phyloP scores from a whole-genome alignment of 2,888 invertebrate genomes.

The Cantharis lateralis region DNA sequence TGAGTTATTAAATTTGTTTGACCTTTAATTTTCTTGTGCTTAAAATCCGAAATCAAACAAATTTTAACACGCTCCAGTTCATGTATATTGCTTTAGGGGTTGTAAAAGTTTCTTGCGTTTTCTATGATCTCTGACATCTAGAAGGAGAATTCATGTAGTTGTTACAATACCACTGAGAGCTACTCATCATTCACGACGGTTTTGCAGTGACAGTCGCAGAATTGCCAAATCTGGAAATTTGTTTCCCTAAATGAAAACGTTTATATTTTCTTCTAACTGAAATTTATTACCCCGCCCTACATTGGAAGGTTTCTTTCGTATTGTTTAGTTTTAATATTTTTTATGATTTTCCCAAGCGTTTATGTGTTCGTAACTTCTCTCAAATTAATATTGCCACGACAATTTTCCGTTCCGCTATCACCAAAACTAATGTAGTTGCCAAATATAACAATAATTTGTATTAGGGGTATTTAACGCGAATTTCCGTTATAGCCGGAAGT shows the following conservation, averaged over 20 bases:
- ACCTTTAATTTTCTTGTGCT: not conserved
- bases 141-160: constrained; percentile 17
- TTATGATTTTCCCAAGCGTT: not conserved
- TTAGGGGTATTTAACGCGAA: not conserved
- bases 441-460: not conserved
- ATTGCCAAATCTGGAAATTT: not conserved
- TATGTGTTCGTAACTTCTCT: not conserved
- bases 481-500: not conserved
- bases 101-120: constrained; percentile 14
- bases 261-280: not conserved
- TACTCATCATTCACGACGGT: constrained; percentile 14
- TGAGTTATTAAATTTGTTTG: not conserved
- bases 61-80: not conserved
- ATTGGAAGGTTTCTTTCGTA: not conserved
- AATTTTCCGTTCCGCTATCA: not conserved
- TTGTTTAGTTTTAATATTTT: not conserved
- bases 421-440: not conserved
- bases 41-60: not conserved
- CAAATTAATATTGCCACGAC: not conserved
- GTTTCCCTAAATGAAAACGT: not conserved
- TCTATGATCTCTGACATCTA: constrained; percentile 18
- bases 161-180: constrained; percentile 15
- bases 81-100: constrained; percentile 2
- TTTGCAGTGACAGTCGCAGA: constrained; percentile 10
- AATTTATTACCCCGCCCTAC: not conserved